These are phyloP conservation scores for Hafferia zeledoni DNA, from an alignment of 2,797 vertebrate species.

Conservation along the genomic window DNA sequence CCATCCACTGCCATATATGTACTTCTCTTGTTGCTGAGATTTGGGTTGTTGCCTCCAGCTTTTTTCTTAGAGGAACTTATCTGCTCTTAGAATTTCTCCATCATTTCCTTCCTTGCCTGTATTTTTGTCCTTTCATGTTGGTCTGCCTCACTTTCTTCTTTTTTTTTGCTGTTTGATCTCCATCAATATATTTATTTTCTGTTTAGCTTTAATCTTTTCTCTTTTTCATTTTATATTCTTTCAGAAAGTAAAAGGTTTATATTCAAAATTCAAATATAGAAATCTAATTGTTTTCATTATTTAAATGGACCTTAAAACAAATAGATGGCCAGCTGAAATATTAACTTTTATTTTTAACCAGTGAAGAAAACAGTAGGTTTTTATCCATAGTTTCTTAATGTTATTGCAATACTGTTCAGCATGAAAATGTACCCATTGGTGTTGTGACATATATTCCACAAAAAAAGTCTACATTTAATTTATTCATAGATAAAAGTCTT, in stretches of 20 bases:
- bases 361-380: not conserved
- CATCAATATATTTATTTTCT: not conserved
- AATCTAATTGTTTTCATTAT: not conserved
- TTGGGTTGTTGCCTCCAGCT: not conserved
- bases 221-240: not conserved
- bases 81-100: not conserved
- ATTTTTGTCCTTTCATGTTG: not conserved
- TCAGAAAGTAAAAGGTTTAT: not conserved
- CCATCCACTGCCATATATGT: not conserved
- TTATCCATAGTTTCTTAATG: not conserved
- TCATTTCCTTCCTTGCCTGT: not conserved
- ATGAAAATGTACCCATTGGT: not conserved
- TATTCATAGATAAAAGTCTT: not conserved
- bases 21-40: not conserved
- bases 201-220: not conserved
- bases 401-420: not conserved
- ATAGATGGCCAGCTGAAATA: not conserved
- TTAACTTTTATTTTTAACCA: not conserved
- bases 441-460: not conserved
- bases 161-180: not conserved
- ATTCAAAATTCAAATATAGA: not conserved
- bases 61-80: not conserved
- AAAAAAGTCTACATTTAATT: not conserved
- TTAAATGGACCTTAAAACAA: not conserved
- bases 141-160: not conserved